Conservation (phyloP, 2,888 invertebrate species). For the Clanis bilineata region DNA sequence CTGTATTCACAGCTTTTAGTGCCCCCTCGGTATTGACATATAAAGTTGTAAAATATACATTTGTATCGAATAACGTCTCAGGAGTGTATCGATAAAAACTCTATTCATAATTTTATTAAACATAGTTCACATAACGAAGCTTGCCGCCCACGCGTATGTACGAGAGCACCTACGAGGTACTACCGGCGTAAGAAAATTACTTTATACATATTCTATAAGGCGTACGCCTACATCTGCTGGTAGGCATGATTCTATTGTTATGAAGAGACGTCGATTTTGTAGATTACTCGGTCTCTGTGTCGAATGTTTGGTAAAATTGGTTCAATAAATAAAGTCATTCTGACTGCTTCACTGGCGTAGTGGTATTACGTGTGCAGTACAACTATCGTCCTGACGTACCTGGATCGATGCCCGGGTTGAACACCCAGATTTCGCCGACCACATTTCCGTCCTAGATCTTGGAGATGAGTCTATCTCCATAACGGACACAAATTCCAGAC, state of each 20-base stretch:
- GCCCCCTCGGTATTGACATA: neutral
- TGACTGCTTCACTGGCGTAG: too few species aligned
- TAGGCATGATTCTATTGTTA: neutral
- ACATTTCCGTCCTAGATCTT: too few species aligned
- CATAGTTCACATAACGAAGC: neutral
- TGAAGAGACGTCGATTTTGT: neutral
- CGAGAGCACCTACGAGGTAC: neutral
- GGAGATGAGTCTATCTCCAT: too few species aligned
- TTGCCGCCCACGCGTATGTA: neutral
- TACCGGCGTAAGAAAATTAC: neutral
- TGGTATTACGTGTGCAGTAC: too few species aligned
- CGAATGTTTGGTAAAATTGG: neutral
- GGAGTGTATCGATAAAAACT: neutral
- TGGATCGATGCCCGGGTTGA: too few species aligned
- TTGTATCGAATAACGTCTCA: neutral
- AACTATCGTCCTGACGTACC: too few species aligned
- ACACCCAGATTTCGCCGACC: too few species aligned
- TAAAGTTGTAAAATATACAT: constrained; percentile 12
- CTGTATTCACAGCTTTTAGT: neutral
- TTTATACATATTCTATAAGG: neutral
- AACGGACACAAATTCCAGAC: too few species aligned
- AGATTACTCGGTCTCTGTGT: neutral
- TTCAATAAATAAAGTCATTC: neutral
- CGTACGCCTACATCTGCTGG: neutral
- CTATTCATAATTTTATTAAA: constrained; percentile 14